Evolutionary conservation across 2,113 vertebrate species (phyloP).

Genomic region (Esox niger): DNA sequence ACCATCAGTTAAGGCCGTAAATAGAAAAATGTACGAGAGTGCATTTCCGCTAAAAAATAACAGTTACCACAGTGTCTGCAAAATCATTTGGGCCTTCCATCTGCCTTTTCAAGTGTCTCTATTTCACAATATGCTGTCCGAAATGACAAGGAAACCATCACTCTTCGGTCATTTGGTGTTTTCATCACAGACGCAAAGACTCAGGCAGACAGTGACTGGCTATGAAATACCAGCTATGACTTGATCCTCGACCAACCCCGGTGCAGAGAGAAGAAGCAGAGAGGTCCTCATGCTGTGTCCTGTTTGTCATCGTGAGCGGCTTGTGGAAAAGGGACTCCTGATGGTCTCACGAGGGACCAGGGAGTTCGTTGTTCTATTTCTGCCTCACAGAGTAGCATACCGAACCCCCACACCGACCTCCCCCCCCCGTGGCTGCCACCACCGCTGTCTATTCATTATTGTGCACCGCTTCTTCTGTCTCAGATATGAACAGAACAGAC

Average conservation of each 20-base stretch:
- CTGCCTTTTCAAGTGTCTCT: too few species aligned
- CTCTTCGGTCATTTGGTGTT: too few species aligned
- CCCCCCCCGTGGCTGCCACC: not conserved
- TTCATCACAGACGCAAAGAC: too few species aligned
- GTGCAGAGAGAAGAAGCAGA: slow-evolving; percentile 9
- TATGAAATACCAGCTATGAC: too few species aligned
- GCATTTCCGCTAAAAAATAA: too few species aligned
- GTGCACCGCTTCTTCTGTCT: not conserved
- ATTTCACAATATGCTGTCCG: too few species aligned
- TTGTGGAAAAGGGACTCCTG: slow-evolving; percentile 40
- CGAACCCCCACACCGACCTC: not conserved
- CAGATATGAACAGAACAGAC: not conserved
- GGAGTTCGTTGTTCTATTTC: slow-evolving; percentile 53
- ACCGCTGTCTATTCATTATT: not conserved
- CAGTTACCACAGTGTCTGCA: too few species aligned
- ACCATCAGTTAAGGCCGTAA: too few species aligned
- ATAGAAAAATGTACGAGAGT: too few species aligned
- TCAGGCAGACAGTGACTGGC: too few species aligned
- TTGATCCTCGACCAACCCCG: not conserved
- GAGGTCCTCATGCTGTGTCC: not conserved
- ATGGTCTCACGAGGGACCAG: slow-evolving; percentile 47
- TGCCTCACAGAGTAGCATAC: slow-evolving; percentile 29
- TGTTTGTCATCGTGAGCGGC: slow-evolving; percentile 48
- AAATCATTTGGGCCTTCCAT: too few species aligned
- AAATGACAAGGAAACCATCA: too few species aligned